Evolutionary conservation across 2,888 invertebrate species (phyloP).

Genomic region (Macrophya annulata): DNA sequence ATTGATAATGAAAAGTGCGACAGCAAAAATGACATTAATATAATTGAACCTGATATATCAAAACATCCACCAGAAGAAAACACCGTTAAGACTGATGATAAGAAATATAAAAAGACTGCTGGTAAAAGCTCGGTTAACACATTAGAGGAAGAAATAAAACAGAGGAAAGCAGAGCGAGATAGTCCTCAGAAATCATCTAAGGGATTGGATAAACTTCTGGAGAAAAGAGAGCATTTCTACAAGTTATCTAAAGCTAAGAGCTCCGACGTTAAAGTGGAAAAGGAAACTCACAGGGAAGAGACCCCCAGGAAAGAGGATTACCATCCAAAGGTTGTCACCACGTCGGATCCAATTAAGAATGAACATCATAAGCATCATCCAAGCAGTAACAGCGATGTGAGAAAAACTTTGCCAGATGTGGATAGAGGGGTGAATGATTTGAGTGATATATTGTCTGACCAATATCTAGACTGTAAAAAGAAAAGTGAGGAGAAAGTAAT

Average conservation of each 20-base stretch:
- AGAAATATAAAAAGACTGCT: conserved; percentile 65
- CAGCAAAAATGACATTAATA: conserved; percentile 45
- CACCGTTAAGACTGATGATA: conserved; percentile 68
- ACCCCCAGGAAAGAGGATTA: conserved; percentile 45
- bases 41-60: conserved; percentile 19
- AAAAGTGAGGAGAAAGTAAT: conserved; percentile 58
- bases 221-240: conserved; percentile 80
- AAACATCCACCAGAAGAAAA: conserved; percentile 32
- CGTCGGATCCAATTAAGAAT: conserved; percentile 41
- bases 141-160: conserved; percentile 77
- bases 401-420: conserved; percentile 7
- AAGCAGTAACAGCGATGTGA: conserved; percentile 34
- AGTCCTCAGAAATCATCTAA: conserved; percentile 83
- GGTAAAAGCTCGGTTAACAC: conserved; percentile 72
- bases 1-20: conserved; percentile 55
- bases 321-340: conserved; percentile 15
- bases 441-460: conserved; percentile 53
- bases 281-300: conserved; percentile 54
- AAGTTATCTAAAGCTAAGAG: conserved; percentile 73
- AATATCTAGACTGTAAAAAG: conserved; percentile 61
- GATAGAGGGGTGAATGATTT: conserved; percentile 26
- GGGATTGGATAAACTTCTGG: conserved; percentile 83
- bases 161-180: conserved; percentile 79
- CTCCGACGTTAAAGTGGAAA: conserved; percentile 63
- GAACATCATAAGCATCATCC: conserved; percentile 53